A percentile compares a stretch with the other conserved stretches of the same genome.
Evolutionary conservation across 2,113 vertebrate species (phyloP).

Genomic region (Mus spicilegus): DNA sequence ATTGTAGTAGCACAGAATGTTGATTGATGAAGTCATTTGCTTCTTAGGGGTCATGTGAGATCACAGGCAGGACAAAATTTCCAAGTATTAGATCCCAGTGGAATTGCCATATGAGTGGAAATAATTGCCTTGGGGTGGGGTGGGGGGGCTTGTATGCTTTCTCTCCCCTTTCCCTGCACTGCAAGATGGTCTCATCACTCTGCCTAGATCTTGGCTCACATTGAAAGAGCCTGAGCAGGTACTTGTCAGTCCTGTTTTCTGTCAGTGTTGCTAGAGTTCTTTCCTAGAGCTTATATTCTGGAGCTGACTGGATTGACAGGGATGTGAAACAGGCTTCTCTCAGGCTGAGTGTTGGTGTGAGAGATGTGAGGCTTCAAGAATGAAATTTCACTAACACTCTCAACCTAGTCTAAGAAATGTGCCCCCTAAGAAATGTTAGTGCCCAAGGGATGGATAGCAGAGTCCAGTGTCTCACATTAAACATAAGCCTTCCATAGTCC

Average conservation of each 20-base stretch:
- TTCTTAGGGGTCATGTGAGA: no score
- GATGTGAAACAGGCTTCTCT: accelerated
- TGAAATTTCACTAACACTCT: background rate
- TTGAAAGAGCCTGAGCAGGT: background rate
- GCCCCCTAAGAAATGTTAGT: no score
- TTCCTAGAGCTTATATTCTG: no score
- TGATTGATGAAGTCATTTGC: no score
- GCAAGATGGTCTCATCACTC: background rate
- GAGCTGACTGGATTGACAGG: background rate
- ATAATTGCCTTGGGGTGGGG: no score
- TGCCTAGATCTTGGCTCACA: background rate
- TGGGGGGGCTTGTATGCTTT: background rate
- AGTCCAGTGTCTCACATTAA: background rate
- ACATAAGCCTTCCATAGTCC: background rate
- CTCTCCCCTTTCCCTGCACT: background rate
- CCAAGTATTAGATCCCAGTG: no score
- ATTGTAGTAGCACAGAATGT: no score
- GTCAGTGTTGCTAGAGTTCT: background rate
- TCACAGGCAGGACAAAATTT: no score
- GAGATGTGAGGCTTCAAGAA: background rate
- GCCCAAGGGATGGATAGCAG: no score
- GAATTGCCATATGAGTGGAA: no score
- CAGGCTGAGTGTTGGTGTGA: background rate
- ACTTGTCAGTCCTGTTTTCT: background rate
- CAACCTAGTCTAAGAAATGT: no score